Percentiles rank a stretch among this genome's conserved stretches.
phyloP scores from a whole-genome alignment of 2,888 invertebrate genomes.

The Automeris io region DNA sequence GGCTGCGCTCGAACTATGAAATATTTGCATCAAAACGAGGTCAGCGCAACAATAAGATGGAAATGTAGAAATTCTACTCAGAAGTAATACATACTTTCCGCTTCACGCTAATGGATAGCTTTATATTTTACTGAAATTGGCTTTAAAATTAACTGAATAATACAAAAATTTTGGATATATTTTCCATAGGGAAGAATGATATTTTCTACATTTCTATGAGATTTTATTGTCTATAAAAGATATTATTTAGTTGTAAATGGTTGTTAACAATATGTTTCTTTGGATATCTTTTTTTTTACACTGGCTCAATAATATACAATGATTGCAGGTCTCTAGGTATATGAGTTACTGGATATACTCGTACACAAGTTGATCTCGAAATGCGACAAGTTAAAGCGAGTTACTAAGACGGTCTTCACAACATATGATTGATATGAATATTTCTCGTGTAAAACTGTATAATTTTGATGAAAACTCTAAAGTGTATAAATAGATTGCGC shows the following conservation, averaged over 20 bases:
- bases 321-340: no score
- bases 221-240: no score
- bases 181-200: not conserved
- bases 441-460: no score
- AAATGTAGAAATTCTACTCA: conserved; percentile 50
- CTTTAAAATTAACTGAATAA: conserved; percentile 25
- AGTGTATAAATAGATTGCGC: conserved; percentile 34
- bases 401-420: no score
- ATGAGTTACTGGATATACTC: no score
- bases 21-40: conserved; percentile 71
- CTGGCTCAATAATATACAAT: no score
- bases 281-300: no score
- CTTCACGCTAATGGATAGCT: conserved; percentile 31
- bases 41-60: conserved; percentile 60
- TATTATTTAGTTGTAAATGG: no score
- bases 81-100: conserved; percentile 47
- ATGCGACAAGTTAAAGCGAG: no score
- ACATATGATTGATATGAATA: no score
- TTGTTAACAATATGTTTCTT: no score
- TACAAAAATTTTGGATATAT: not conserved
- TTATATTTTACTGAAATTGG: conserved; percentile 28
- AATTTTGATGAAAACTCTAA: conserved; percentile 44
- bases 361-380: no score
- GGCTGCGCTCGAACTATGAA: conserved; percentile 57
- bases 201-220: conserved; percentile 2